Evolutionary conservation across 2,113 vertebrate genomes (phyloP), one percentile per base, ranked within the genome.

Genomic region (Ammospiza nelsoni): DNA sequence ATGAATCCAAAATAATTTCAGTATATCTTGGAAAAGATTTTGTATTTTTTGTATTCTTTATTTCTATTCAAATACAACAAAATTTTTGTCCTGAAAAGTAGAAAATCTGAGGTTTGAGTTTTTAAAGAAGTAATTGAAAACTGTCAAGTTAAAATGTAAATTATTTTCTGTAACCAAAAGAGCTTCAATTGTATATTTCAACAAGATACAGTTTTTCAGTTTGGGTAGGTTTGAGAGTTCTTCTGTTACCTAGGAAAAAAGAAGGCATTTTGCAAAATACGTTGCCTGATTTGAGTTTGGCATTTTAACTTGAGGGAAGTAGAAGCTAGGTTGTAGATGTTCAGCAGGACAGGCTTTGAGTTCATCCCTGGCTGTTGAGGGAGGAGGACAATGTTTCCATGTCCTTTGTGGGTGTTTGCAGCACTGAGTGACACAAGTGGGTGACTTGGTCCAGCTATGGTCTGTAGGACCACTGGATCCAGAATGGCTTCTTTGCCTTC

Each of bases 311-410:
- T 76, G 21, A 51, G 73, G 9, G 12, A 67, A 74, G 48, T 49
- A 85, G 78, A 62, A 62, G 4, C 25, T 1, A 1, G 0, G 0
- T 16, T 57, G 22, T 28, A 44, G 43, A 62, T 9, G 6, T 76
- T 81, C 1, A 1, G 7, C 17, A 58, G 63, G n/a, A 49, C 12
- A 73, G 41, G 9, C 44, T 93, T 84, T 61, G 49, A 69, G 41
- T 23, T 73, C 23, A 35, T 25, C 37, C 25, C 49, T 65, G 19
- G 8, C 16, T 15, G 69, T 72, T 57, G 4, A 20, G 16, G 44
- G 8, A 23, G 11, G 33, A 3, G n/a, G 19, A 9, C 20, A 52
- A 17, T 1, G 3, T 57, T 86, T 83, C 49, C 63, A 18, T 54
- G 49, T 11, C 19, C 39, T 82, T 27, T 61, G 19, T 35, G 31